Evolutionary conservation across 2,888 invertebrate species (phyloP), one percentile per base, ranked within the genome.

Genomic region (Baronia brevicornis): DNA sequence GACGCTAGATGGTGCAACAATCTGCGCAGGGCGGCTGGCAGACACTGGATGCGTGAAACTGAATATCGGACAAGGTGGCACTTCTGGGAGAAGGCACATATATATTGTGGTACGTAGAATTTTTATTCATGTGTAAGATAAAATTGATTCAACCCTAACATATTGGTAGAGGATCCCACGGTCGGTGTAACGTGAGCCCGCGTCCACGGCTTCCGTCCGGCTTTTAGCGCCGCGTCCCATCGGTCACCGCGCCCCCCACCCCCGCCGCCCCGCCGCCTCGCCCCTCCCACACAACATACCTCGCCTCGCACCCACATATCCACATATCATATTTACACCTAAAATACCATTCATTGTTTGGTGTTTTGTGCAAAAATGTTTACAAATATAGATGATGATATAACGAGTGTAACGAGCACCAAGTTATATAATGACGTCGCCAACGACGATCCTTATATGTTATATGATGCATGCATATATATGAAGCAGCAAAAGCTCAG

Each of bases 201-300:
- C 68, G 77, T 70, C 77, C 72, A 71, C 62, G 64, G 74, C 82
- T 82, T 82, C 82, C 82, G 82, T 82, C 82, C 82, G 82, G 82
- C 82, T 84, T 84, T 84, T 82, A 82, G 77, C 77, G 71, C 57
- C 71, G 64, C 72, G 75, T 77, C 75, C 66, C 50, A 51, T 51
- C 54, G 48, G 48, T 50, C 53, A 58, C 51, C 57, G 40, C 27
- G 48, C 54, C 39, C 42, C 50, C 49, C 47, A n/a, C 53, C 40
- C 43, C 49, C 48, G 48, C 18, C 22, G n/a, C 15, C 15, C 34
- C 37, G 36, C 39, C 39, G 28, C 32, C 8, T 27, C 7, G 33
- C 35, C 40, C 43, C 31, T 39, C 28, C 19, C 46, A 41, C 41
- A 43, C 41, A 44, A 46, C 38, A 34, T 34, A 35, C 37, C 33